These are phyloP conservation scores for Limnodromus scolopaceus DNA, from an alignment of 2,797 vertebrate genomes.

Conservation along the genomic window DNA sequence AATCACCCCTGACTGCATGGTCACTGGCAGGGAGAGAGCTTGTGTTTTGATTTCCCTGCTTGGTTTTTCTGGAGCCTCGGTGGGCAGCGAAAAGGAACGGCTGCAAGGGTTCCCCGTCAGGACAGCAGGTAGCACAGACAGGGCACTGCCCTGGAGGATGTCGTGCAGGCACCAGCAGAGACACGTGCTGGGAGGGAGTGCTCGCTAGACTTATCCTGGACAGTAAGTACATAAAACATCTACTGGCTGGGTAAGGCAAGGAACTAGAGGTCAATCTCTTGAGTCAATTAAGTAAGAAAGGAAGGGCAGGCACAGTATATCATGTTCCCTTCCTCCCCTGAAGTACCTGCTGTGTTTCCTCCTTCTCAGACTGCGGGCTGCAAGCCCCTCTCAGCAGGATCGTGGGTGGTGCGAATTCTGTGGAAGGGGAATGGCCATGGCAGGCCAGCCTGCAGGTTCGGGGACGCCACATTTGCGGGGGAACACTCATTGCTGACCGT, in stretches of 20 bases:
- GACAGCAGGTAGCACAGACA: not conserved
- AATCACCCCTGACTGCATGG: not conserved
- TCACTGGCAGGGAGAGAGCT: not conserved
- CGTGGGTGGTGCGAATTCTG: constrained; percentile 82
- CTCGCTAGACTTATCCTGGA: not conserved
- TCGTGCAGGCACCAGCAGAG: not conserved
- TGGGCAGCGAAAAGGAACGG: not conserved
- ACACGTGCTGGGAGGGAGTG: not conserved
- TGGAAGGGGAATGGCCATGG: constrained; percentile 94
- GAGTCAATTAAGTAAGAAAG: not conserved
- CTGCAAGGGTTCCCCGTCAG: not conserved
- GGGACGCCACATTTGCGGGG: constrained; percentile 89
- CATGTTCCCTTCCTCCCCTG: not conserved
- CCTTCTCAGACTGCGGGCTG: constrained; percentile 87
- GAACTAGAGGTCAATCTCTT: not conserved
- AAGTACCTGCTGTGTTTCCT: not conserved
- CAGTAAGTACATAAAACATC: not conserved
- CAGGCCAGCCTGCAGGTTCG: constrained; percentile 92
- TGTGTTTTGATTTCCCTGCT: not conserved
- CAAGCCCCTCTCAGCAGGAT: constrained; percentile 85
- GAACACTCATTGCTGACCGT: constrained; percentile 86
- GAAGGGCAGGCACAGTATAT: not conserved
- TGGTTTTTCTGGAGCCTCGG: not conserved
- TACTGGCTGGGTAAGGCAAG: not conserved
- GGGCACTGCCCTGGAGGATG: not conserved